Evolutionary conservation across 1,140 invertebrate species (phyloP), one percentile per base, ranked within the genome.

Genomic region (Daktulosphaira vitifoliae): DNA sequence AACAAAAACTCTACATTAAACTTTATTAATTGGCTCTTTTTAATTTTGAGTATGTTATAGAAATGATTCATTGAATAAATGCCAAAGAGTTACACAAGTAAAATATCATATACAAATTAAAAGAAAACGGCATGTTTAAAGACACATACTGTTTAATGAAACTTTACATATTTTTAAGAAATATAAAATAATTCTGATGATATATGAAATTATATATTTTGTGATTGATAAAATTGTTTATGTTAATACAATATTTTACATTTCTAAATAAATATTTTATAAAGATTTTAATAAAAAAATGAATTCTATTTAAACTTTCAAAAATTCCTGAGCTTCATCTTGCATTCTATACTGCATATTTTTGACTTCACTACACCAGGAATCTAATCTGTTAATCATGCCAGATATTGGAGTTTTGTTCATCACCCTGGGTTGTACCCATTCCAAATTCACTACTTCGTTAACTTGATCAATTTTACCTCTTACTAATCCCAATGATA

Each of bases 391-490:
- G 67, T 83, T 80, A 68, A 90, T 84, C 88, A 93, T 91, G 29
- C 78, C 80, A 1, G 81, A 78, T 71, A 84, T 82, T 78, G 86
- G 84, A 64, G 78, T 72, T 56, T 79, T 77, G 71, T 93, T 87
- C 2, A 96, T 76, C 8, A 96, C 93, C 69, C 94, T 80, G 1
- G 93, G 93, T 75, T 96, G 92, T 18, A 96, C 88, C 91, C 90
- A 94, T 20, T 84, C 88, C 79, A 93, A 86, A 73, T 88, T 84
- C 6, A 92, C 87, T 65, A 81, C 86, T 64, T 80, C 76, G 16
- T 84, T 82, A 3, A 98, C 92, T 78, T 98, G 92, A 80, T 99
- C 95, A 70, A 99, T 98, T 50, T 86, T 87, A 15, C 96, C 96
- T 67, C 87, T 84, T 3, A 99, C 90, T 1, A 99, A 80, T 48